Evolutionary conservation across 1,140 invertebrate species (phyloP).

Genomic region (Lycorma delicatula): DNA sequence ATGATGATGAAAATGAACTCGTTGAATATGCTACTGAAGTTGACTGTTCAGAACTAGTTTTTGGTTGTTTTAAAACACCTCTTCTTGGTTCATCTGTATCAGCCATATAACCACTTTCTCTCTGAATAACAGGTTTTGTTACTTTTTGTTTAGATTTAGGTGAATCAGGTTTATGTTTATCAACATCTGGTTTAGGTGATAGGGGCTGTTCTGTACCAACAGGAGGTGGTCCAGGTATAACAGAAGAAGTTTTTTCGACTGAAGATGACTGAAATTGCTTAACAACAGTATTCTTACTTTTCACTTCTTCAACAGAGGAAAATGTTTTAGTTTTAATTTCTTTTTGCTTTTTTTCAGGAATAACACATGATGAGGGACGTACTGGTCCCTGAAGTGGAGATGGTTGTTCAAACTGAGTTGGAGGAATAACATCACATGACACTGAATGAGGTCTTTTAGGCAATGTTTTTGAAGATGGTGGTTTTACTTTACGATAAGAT

Average conservation of each 20-base stretch:
- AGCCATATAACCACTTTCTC: constrained; percentile 58
- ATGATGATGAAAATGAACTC: too few species aligned
- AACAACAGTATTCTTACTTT: constrained; percentile 7
- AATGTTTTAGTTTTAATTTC: constrained; percentile 25
- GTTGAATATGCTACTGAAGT: too few species aligned
- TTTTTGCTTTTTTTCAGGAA: constrained; percentile 26
- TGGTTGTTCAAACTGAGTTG: constrained; percentile 48
- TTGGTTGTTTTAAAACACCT: too few species aligned
- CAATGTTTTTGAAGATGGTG: constrained; percentile 38
- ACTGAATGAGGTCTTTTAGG: constrained; percentile 43
- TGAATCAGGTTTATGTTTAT: constrained; percentile 42
- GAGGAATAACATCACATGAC: constrained; percentile 47
- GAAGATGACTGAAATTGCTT: constrained; percentile 8
- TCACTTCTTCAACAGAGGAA: too few species aligned
- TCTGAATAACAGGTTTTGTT: constrained; percentile 35
- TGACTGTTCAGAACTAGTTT: too few species aligned
- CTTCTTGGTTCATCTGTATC: constrained; percentile 55
- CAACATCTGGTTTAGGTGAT: neutral
- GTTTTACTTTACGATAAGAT: constrained; percentile 43
- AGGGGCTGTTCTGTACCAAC: constrained; percentile 36
- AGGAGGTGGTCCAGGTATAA: constrained; percentile 46
- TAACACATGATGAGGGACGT: constrained; percentile 14
- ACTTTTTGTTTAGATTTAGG: constrained; percentile 46
- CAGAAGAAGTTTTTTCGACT: constrained; percentile 1
- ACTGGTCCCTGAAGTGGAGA: constrained; percentile 41